A percentile compares a stretch with the other conserved stretches of the same genome.
Evolutionary conservation across 1,140 invertebrate species (phyloP).

Genomic region (Apis cerana): DNA sequence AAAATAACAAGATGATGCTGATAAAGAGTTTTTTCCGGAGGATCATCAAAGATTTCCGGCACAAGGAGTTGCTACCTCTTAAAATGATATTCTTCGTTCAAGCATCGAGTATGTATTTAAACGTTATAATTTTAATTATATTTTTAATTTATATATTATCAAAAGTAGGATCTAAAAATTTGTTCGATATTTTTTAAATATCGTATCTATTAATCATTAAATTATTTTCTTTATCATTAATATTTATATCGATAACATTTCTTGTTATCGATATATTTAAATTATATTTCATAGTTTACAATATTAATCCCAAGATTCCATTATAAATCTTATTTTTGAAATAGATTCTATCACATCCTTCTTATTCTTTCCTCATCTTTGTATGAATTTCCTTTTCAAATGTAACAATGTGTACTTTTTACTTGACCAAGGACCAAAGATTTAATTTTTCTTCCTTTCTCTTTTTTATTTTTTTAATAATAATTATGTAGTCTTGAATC

Average conservation of each 20-base stretch:
- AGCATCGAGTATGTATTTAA: constrained; percentile 86
- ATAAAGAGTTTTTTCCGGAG: constrained; percentile 84
- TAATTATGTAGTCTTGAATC: background rate
- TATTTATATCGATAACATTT: background rate
- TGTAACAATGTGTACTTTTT: background rate
- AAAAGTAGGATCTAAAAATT: background rate
- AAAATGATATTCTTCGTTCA: constrained; percentile 90
- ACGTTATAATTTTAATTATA: too few relatives aligned
- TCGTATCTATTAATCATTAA: background rate
- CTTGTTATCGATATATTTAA: background rate
- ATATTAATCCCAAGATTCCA: too few relatives aligned
- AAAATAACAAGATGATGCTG: constrained; percentile 80
- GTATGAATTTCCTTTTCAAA: background rate
- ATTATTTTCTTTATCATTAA: background rate
- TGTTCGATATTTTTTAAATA: background rate
- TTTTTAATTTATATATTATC: background rate
- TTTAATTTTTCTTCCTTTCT: too few relatives aligned
- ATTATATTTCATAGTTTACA: background rate
- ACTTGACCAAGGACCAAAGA: too few relatives aligned
- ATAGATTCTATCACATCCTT: background rate
- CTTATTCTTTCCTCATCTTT: background rate
- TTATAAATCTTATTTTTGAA: background rate
- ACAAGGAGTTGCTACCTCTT: constrained; percentile 87
- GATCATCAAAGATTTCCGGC: constrained; percentile 86
- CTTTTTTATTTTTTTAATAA: too few relatives aligned